Evolutionary conservation across 2,888 invertebrate genomes (phyloP), one percentile per base, ranked within the genome.

Genomic region (Mythimna lalbum): DNA sequence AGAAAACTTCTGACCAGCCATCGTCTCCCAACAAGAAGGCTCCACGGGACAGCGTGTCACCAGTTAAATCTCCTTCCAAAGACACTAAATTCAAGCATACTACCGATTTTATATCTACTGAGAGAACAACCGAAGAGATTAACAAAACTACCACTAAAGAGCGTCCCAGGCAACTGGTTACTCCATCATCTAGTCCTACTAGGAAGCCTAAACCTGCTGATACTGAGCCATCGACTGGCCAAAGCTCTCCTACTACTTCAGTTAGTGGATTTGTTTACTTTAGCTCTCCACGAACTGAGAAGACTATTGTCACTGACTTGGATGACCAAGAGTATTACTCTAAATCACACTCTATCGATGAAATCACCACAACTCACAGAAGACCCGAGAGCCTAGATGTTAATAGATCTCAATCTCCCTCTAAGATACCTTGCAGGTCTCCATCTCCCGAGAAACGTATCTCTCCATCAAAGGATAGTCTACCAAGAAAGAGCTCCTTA

Each of bases 261-360:
- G 96, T 96, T 0, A 97, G 96, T 87, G 97, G 96, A 59, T 96
- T 97, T 83, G 88, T 95, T 43, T 95, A 96, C 76, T 95, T 92
- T 73, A 89, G 93, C 62, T 93, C 94, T 63, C 92, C 94, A 31
- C 85, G 77, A 47, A 80, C 83, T 53, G 90, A 93, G 12, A 90
- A 86, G 52, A 87, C 90, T 39, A 82, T 93, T 66, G 88, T 94
- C 6, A 94, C 94, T 36, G 94, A 96, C 80, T 87, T 95, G 36
- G 94, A 95, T 81, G 93, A 93, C 36, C 87, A 90, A 23, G 88
- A 90, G 67, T 84, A 74, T 55, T 84, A 84, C 39, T 84, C 83
- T n/a, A 87, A 87, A 76, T 85, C 76, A n/a, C 83, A 86, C 49
- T 78, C 84, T 57, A 76, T 78, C 49, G 88, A 88, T 21, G 86